Percentiles rank a stretch among this genome's conserved stretches.
Evolutionary conservation across 2,797 vertebrate species (phyloP).

Genomic region (Morus bassanus): DNA sequence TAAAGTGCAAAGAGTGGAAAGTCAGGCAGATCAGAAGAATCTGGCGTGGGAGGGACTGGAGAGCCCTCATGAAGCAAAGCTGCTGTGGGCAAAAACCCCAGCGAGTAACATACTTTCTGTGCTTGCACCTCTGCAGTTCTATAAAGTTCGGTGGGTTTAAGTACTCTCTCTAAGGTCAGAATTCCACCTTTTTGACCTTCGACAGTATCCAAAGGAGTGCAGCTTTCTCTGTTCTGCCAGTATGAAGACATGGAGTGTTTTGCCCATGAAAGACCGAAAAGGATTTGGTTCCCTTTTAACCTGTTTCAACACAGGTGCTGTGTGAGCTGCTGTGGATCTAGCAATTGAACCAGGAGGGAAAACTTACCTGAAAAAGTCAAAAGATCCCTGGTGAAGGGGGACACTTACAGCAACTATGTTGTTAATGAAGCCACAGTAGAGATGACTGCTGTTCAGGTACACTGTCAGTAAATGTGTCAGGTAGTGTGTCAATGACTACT

Average conservation of each 20-base stretch:
- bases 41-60: background rate
- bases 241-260: background rate
- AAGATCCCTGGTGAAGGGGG: background rate
- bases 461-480: background rate
- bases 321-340: background rate
- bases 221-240: background rate
- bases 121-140: background rate
- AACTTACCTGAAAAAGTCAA: background rate
- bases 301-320: background rate
- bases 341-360: background rate
- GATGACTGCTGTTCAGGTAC: background rate
- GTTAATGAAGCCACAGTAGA: background rate
- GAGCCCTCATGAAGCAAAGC: background rate
- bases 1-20: background rate
- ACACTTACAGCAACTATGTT: background rate
- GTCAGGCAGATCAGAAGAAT: background rate
- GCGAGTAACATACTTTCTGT: background rate
- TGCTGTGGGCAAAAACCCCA: background rate
- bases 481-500: background rate
- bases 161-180: accelerated
- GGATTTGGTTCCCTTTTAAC: background rate
- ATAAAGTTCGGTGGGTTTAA: background rate
- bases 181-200: background rate
- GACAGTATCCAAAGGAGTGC: background rate
- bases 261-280: background rate